These are phyloP conservation scores for Exocentrus adspersus DNA, from an alignment of 2,888 invertebrate genomes.

Conservation along the genomic window DNA sequence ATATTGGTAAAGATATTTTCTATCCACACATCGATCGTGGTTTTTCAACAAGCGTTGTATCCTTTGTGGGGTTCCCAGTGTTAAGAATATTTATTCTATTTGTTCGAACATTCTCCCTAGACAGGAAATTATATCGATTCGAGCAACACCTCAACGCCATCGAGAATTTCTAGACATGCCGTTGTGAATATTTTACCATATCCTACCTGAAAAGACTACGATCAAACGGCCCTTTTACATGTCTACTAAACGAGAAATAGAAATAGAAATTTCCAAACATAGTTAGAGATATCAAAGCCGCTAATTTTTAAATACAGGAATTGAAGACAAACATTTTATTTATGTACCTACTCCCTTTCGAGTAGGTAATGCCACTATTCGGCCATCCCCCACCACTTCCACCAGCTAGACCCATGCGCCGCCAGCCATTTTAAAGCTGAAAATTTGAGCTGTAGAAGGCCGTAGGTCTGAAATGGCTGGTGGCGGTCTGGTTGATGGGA, in stretches of 20 bases:
- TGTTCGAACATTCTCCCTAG: constrained; percentile 24
- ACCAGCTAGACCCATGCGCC: no score
- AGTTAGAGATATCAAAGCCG: no score
- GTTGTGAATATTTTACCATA: constrained; percentile 26
- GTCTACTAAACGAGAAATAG: constrained; percentile 11
- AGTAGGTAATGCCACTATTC: no score
- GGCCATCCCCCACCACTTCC: no score
- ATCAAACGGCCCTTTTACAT: constrained; percentile 5
- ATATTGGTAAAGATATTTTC: constrained; percentile 23
- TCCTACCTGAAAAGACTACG: constrained; percentile 24
- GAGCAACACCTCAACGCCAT: constrained; percentile 23
- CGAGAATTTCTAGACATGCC: constrained; percentile 22
- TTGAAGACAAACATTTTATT: no score
- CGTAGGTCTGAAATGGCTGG: no score
- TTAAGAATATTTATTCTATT: constrained; percentile 27
- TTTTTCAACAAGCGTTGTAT: constrained; percentile 19
- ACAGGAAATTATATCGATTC: constrained; percentile 26
- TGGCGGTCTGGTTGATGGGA: no score
- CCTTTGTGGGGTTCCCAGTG: constrained; percentile 11
- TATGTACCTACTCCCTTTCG: no score
- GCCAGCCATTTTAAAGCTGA: no score
- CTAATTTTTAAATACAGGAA: no score
- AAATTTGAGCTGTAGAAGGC: no score
- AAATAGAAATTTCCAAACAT: constrained; percentile 14
- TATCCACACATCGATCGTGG: constrained; percentile 18